Evolutionary conservation across 30 jellyfish, hydroid and myxozoan species (phyloP).

Genomic region (Hydractinia symbiolongicarpus): DNA sequence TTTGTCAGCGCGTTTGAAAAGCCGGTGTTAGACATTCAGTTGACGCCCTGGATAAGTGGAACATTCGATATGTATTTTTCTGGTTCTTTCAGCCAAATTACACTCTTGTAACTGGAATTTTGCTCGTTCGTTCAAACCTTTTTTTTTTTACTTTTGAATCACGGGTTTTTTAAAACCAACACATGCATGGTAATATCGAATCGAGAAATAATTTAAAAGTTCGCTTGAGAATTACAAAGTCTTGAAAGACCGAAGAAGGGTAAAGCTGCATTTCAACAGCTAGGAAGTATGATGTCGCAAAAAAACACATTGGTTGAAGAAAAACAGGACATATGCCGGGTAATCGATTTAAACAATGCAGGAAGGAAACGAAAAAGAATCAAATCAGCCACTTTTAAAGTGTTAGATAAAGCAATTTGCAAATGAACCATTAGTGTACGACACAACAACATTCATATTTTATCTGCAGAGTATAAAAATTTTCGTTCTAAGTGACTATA

Average conservation of each 20-base stretch:
- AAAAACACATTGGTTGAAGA: background rate
- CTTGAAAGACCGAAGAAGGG: background rate
- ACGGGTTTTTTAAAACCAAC: conserved; percentile 2
- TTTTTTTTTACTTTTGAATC: background rate
- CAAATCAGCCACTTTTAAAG: conserved; percentile 6
- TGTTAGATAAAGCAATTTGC: conserved; percentile 10
- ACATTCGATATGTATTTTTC: too few relatives aligned
- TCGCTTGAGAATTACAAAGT: conserved; percentile 17
- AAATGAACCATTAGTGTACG: conserved; percentile 10
- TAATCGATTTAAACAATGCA: background rate
- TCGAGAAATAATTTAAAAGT: too few relatives aligned
- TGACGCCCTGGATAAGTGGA: too few relatives aligned
- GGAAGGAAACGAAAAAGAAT: conserved; percentile 2
- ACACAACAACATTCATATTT: conserved; percentile 4
- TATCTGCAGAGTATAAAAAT: background rate
- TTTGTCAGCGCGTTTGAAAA: too few relatives aligned
- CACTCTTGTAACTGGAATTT: conserved; percentile 18
- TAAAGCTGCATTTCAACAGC: conserved; percentile 13
- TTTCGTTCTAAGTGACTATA: conserved; percentile 1
- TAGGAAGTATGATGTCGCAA: conserved; percentile 16
- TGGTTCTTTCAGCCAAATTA: conserved; percentile 14
- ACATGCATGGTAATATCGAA: too few relatives aligned
- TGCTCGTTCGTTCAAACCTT: background rate
- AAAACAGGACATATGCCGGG: conserved; percentile 11
- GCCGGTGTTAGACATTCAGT: too few relatives aligned